These are phyloP conservation scores for Hemichromis elongatus DNA, from an alignment of 2,113 vertebrate species.

Conservation along the genomic window DNA sequence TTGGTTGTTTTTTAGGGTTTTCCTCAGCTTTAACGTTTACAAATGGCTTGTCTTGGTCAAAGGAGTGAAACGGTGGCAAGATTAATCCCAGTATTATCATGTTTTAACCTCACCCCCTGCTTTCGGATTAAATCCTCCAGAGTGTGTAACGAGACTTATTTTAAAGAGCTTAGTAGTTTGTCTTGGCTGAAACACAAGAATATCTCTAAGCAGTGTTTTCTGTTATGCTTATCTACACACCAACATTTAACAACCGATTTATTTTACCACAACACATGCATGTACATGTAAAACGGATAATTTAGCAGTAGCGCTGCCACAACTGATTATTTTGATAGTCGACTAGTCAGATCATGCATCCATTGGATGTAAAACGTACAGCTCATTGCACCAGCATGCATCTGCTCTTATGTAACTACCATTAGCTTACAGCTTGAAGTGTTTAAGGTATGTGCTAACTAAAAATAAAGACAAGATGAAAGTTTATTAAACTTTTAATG, in stretches of 20 bases:
- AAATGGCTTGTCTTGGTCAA: slow-evolving; percentile 29
- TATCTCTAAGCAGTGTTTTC: not conserved
- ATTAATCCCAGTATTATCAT: slow-evolving; percentile 44
- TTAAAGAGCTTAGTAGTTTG: slow-evolving; percentile 30
- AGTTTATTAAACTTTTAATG: no score
- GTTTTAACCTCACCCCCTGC: slow-evolving; percentile 24
- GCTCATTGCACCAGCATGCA: no score
- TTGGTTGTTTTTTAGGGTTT: not conserved
- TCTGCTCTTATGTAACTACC: no score
- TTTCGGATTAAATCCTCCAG: slow-evolving; percentile 34
- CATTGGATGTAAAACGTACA: no score
- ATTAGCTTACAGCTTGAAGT: no score
- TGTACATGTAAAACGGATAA: not conserved
- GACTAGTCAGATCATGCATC: no score
- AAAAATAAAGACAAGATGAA: no score
- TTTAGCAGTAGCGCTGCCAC: no score
- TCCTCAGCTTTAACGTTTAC: not conserved
- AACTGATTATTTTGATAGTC: no score
- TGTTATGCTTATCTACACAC: not conserved
- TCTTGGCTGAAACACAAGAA: slow-evolving; percentile 1
- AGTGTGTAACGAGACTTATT: slow-evolving; percentile 26
- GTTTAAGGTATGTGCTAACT: no score
- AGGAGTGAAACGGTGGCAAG: slow-evolving; percentile 25
- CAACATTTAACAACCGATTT: not conserved
- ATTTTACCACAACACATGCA: not conserved